Percentiles rank a stretch among this genome's conserved stretches.
These are phyloP conservation scores for Fulmarus glacialis DNA, from an alignment of 2,113 vertebrate genomes.

Conservation along the genomic window DNA sequence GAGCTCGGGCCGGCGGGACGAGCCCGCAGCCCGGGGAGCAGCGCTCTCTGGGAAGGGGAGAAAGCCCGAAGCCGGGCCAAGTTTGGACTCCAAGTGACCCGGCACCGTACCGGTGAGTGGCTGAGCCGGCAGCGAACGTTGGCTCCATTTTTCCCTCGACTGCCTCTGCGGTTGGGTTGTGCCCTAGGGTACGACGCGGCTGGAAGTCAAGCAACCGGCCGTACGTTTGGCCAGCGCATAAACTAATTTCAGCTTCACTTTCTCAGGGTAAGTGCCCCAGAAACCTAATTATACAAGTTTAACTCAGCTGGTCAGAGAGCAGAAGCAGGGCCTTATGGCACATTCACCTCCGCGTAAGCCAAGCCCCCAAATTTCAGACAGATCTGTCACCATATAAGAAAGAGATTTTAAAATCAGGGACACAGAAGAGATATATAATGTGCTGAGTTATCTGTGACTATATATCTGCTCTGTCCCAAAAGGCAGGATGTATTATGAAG, in stretches of 20 bases:
- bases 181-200: accelerated
- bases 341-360: accelerated
- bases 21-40: background rate
- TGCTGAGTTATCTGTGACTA: background rate
- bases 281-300: background rate
- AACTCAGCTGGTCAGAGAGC: background rate
- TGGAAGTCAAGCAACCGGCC: background rate
- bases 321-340: background rate
- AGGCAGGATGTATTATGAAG: background rate
- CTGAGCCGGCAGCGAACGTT: background rate
- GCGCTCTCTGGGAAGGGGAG: background rate
- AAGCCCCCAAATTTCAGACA: background rate
- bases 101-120: background rate
- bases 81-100: background rate
- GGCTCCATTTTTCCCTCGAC: background rate
- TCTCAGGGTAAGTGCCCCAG: background rate
- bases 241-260: background rate
- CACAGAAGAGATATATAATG: accelerated
- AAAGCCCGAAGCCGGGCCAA: background rate
- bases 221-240: accelerated
- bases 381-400: background rate
- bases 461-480: background rate
- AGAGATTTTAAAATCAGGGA: background rate
- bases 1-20: background rate
- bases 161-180: background rate